These are phyloP conservation scores for Empis stercorea DNA, from an alignment of 2,888 invertebrate species.

Conservation along the genomic window DNA sequence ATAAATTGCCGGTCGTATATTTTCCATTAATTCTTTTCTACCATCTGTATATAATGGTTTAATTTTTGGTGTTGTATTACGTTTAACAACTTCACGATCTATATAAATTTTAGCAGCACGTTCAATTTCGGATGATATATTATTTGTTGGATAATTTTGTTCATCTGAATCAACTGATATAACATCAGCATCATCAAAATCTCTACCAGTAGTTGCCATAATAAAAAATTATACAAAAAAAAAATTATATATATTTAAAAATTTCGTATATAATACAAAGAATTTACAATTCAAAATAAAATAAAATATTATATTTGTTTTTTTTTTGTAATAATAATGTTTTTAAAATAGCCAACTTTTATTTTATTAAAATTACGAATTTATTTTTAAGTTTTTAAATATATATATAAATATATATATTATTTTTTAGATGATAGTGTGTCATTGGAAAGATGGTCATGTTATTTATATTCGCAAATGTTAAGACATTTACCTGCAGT, in stretches of 20 bases:
- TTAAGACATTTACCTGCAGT: slow-evolving; percentile 56
- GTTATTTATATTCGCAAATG: slow-evolving; percentile 52
- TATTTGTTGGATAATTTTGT: neutral
- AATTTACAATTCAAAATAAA: neutral
- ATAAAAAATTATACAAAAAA: slow-evolving; percentile 2
- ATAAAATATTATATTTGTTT: too few species aligned
- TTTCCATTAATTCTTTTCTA: slow-evolving; percentile 9
- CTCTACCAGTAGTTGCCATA: slow-evolving; percentile 9
- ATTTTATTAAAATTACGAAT: neutral
- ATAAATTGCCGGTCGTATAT: slow-evolving; percentile 11
- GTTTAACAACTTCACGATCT: slow-evolving; percentile 15
- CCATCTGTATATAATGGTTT: slow-evolving; percentile 19
- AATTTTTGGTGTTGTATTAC: slow-evolving; percentile 16
- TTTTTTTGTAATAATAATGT: neutral
- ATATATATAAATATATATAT: neutral
- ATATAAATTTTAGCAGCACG: slow-evolving; percentile 21
- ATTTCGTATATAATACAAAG: neutral
- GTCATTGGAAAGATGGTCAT: slow-evolving; percentile 37
- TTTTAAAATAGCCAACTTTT: neutral
- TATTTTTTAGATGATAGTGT: slow-evolving; percentile 20
- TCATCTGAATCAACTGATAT: slow-evolving; percentile 2
- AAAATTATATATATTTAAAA: too few species aligned
- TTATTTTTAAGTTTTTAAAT: neutral
- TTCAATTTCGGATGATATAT: slow-evolving; percentile 22
- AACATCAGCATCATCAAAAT: slow-evolving; percentile 14